Conservation (phyloP, 2,888 invertebrate genomes). For the Pasiphila rectangulata region DNA sequence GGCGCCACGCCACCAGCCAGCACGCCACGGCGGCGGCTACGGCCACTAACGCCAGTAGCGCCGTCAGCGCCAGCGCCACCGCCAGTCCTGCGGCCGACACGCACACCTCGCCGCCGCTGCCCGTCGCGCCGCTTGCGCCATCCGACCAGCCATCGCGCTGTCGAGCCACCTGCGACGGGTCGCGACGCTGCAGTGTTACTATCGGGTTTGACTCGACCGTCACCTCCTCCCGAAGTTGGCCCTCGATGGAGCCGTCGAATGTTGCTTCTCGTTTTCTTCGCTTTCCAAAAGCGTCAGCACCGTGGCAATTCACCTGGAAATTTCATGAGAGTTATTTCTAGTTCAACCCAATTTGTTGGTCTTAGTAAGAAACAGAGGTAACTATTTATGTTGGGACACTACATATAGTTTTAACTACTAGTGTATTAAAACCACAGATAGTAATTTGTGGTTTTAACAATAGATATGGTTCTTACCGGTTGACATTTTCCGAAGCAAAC, state of each 20-base stretch:
- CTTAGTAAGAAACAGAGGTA: no score
- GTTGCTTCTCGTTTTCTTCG: conserved; percentile 84
- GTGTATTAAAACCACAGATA: no score
- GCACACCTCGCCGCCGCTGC: conserved; percentile 88
- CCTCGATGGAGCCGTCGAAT: conserved; percentile 81
- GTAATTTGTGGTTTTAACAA: neutral
- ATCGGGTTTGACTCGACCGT: conserved; percentile 96
- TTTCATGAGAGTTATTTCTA: neutral
- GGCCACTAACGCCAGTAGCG: conserved; percentile 93
- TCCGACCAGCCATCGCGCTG: conserved; percentile 88
- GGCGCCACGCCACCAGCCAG: conserved; percentile 96
- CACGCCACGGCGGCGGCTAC: conserved; percentile 97
- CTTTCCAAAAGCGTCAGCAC: conserved; percentile 93
- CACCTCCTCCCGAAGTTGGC: conserved; percentile 94
- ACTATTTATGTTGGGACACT: no score
- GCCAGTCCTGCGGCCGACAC: conserved; percentile 96
- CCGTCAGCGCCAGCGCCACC: conserved; percentile 94
- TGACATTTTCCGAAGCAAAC: conserved; percentile 97
- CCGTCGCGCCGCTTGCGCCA: conserved; percentile 80
- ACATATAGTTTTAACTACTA: no score
- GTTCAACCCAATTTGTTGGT: neutral
- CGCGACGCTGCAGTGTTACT: conserved; percentile 91
- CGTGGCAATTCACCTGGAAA: conserved; percentile 91
- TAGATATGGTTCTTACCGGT: conserved; percentile 83
- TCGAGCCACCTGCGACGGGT: conserved; percentile 87